Percentiles rank a stretch among this genome's conserved stretches.
Conservation (phyloP, 1,140 invertebrate species). For the Xylocopa sonorina region DNA sequence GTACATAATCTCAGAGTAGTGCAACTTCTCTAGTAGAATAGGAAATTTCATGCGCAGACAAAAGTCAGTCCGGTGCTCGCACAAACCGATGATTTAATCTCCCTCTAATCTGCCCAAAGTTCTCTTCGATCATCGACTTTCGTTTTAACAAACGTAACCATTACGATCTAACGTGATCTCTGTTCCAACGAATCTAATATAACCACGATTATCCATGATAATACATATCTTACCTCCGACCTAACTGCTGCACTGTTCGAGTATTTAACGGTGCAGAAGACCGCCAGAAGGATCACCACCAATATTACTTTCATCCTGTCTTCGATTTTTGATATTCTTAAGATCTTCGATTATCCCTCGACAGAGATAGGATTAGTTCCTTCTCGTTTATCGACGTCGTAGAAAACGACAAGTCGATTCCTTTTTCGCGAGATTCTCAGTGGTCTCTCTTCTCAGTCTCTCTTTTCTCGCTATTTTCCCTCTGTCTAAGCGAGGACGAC, state of each 20-base stretch:
- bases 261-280: slow-evolving; percentile 57
- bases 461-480: too few species aligned
- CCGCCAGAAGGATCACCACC: slow-evolving; percentile 49
- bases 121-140: not conserved
- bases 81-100: not conserved
- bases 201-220: not conserved
- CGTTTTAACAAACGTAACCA: too few species aligned
- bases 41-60: not conserved
- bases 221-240: slow-evolving; percentile 63
- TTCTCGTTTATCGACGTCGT: too few species aligned
- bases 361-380: too few species aligned
- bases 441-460: not conserved
- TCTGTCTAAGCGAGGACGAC: too few species aligned
- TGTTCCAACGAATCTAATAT: too few species aligned
- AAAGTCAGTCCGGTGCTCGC: not conserved
- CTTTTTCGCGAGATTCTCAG: not conserved
- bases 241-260: slow-evolving; percentile 64
- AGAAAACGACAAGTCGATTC: too few species aligned
- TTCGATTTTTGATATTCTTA: too few species aligned
- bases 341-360: too few species aligned
- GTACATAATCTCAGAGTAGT: too few species aligned
- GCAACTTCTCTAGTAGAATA: not conserved
- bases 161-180: too few species aligned
- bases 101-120: too few species aligned
- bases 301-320: slow-evolving; percentile 38